Evolutionary conservation across 64 coral and sea anemone genomes (phyloP), one percentile per base, ranked within the genome.

Genomic region (Astreopora myriophthalma): DNA sequence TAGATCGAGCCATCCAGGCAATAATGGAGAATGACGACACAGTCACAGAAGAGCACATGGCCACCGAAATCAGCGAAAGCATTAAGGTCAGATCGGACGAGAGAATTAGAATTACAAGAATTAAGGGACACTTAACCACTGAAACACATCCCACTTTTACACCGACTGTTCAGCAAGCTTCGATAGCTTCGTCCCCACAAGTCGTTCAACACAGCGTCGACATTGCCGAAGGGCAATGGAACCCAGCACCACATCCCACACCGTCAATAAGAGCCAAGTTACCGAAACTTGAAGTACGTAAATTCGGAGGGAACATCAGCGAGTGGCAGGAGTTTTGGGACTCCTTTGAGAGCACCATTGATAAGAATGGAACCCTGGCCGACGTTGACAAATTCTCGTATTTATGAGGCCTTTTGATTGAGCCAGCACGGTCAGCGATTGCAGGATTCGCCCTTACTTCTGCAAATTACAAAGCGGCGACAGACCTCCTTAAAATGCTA

Each of bases 321-420:
- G 52, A 84, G 6, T 84, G 62, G 52, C 80, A 68, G 36, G 62
- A 61, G 62, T 84, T 84, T 33, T 84, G 80, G 80, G 57, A 84
- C 32, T 84, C 80, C 52, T 84, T 84, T 22, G 80, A 84, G 16
- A 84, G 57, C 80, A 27, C 57, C 8, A 68, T 35, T 11, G 52
- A 84, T 34, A 63, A 65, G 22, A 84, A 84, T 16, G 52, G 0
- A 29, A 42, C 52, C 0, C 3, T 84, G 80, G 62, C 80, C 16
- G 12, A 61, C 6, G 19, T 82, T 6, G 52, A 84, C 57, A 84
- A 84, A 35, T 84, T 84, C 16, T 68, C 7, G 0, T 46, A 84
- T 35, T 33, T 64, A 29, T n/a, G 19, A 36, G 32, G 55, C 16
- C 62, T 84, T 36, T 29, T 84, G 2, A 14, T 64, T 8, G 80